Evolutionary conservation across 1,140 invertebrate species (phyloP), one percentile per base, ranked within the genome.

Genomic region (Adoxophyes honmai): DNA sequence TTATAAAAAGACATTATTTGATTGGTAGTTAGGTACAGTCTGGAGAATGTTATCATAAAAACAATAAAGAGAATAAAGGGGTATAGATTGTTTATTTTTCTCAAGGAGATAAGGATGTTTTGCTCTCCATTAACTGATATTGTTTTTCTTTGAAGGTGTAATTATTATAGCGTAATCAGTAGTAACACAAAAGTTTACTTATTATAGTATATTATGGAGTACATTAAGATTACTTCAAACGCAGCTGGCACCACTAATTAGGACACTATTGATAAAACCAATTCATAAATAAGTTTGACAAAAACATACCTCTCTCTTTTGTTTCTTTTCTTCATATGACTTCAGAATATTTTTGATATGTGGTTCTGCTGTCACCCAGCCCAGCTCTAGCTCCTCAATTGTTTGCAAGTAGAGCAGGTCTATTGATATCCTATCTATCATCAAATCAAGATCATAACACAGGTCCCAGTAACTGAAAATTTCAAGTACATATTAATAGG

Each of bases 321-420:
- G 94, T 53, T 94, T 94, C 69, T 93, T 93, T 16, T 93, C 88
- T 83, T 95, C 93, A 57, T 97, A 89, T 38, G 91, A 88, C 21
- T 91, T 90, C 7, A 99, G 82, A 60, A 94, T 92, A 28, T 92
- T 89, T 64, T 92, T 90, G 28, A 93, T 92, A 56, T 97, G 94
- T 60, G 93, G 91, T 34, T 92, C 92, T 33, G 93, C 92, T 33
- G 92, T 77, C 60, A 98, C 94, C 96, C 97, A 98, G 3, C 95
- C 94, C 57, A 94, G 91, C 66, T 96, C 94, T 55, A 98, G 90
- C 88, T 98, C 98, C 58, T 93, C 93, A 16, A 95, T 92, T 39
- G 95, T 93, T 92, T 99, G 97, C 54, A 95, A 90, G 81, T 97
- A 98, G 0, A 99, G 86, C 36, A 99, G 89, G 86, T 98, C 96